Base-by-base conservation (phyloP, 1,140 invertebrate genomes). In the Colletes latitarsis region DNA sequence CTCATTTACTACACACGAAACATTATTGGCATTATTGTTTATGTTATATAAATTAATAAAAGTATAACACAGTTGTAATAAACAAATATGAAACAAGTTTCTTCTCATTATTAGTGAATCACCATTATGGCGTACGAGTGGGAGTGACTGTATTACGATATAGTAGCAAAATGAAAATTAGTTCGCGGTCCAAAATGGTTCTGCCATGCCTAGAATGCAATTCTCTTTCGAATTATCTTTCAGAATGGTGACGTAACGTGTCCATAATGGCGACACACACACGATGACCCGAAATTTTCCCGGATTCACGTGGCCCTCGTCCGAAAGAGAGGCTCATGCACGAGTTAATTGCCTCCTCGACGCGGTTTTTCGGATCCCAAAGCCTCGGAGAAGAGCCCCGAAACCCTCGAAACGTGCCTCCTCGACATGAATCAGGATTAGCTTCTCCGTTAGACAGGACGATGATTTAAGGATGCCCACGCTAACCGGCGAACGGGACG, bases 401-500 rank as follows among this genome's bases (percentile, higher is more conserved):
- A n/a, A 55, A 52, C 41, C 43, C 19, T 62, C 55, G 63, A 17
- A 57, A 72, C 66, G 67, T 63, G 58, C 74, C 77, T 74, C 19
- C 55, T 58, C 81, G 81, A 49, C 71, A 90, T 91, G 89, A 90
- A 91, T 91, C 90, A 91, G 85, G 88, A 88, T 91, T 91, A 91
- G 87, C 77, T 80, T 79, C 55, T 64, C 84, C 74, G 87, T 89
- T 83, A 88, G 89, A 89, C 85, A 85, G 79, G 74, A 77, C 63
- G 57, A 77, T 91, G 89, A 91, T 91, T 91, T 91, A 91, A 89
- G 85, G 82, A 60, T 78, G 77, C 60, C 64, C 74, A 67, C 63
- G 64, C 67, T 69, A 70, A 74, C 73, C 41, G 14, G 39, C 15
- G 19, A 73, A 79, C 49, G 53, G 70, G 79, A 84, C 70, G 60